Percentiles rank a stretch among this genome's conserved stretches.
Conservation (phyloP, 2,113 vertebrate species). For the Dicerorhinus sumatrensis region DNA sequence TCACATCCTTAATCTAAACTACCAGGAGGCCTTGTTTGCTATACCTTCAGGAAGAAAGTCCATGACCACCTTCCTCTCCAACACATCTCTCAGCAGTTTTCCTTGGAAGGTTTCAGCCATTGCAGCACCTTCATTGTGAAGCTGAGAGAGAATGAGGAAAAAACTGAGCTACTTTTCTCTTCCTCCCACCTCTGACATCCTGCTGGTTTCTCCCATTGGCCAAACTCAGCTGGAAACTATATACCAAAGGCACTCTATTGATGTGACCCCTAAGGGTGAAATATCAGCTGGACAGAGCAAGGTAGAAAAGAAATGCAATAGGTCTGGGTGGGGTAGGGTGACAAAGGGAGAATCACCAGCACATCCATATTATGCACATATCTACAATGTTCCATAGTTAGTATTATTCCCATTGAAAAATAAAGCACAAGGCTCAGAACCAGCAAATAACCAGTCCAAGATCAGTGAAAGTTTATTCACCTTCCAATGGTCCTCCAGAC, state of each 20-base stretch:
- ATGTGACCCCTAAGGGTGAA: not conserved
- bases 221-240: not conserved
- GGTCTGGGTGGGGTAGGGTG: rapidly evolving
- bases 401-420: not conserved
- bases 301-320: not conserved
- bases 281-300: not conserved
- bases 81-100: not conserved
- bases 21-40: not conserved
- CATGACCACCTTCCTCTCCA: rapidly evolving
- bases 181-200: not conserved
- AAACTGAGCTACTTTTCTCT: not conserved
- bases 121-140: not conserved
- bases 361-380: not conserved
- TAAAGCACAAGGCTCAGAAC: not conserved
- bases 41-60: not conserved
- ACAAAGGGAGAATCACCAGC: not conserved
- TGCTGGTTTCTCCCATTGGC: not conserved
- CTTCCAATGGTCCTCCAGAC: not conserved
- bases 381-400: not conserved
- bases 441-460: not conserved
- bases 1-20: not conserved
- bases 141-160: not conserved
- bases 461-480: not conserved
- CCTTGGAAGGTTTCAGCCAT: rapidly evolving
- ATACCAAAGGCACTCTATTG: not conserved